Evolutionary conservation across 2,113 vertebrate species (phyloP), one percentile per base, ranked within the genome.

Genomic region (Mobula hypostoma): DNA sequence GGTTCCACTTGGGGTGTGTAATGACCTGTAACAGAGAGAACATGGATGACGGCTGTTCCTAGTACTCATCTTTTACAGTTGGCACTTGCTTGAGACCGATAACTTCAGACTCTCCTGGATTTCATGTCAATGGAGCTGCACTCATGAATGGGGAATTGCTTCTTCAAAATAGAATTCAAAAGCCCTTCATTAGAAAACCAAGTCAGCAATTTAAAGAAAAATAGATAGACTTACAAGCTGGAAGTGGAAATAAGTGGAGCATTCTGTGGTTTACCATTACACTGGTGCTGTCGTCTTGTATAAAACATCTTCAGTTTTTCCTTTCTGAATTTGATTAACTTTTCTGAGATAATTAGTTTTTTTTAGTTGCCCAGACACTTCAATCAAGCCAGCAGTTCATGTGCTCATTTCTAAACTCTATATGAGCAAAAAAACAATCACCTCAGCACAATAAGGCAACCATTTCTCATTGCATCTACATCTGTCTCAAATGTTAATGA

Each of bases 1-100:
- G 1, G 95, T 95, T 95, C 95, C 95, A 97, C 0, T 85, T 94
- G 40, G 96, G 96, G 94, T 97, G 96, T 90, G 94, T 95, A 95
- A 96, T 95, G 85, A 96, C 96, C 96, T 97, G 92, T 0, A 85
- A 91, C 32, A 48, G 12, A 61, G 61, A 92, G 77, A 29, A 19
- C 9, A 93, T 32, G 82, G 27, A 19, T 68, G 63, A 63, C n/a
- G 29, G 83, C 29, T 68, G 61, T 7, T 6, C 61, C 63, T 24
- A 90, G 32, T 66, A 66, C 85, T 66, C 85, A 66, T 32, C 5
- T 17, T n/a, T 66, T 2, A 19, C 19, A 21, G 61, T 90, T 19
- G 12, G 7, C 85, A 90, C 29, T 66, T 66, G 12, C 63, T 90
- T 90, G 61, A 87, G 79, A 48, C 19, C 21, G 19, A 80, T 82